Percentiles rank a stretch among this genome's conserved stretches.
Conservation (phyloP, 2,797 vertebrate species). For the Thamnophis elegans region DNA sequence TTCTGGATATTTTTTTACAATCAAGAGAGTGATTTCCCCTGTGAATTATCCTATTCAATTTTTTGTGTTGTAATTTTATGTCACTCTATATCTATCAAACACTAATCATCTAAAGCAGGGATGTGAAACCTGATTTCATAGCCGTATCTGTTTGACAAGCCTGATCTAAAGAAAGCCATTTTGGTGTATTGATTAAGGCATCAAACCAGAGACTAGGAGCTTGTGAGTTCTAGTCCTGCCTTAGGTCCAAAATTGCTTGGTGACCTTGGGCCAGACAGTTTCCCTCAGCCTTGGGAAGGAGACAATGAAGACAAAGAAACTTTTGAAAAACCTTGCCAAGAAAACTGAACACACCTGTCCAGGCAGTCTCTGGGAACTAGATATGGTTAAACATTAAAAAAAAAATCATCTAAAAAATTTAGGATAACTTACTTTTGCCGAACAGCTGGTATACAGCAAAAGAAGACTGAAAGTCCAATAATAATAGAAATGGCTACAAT, state of each 20-base stretch:
- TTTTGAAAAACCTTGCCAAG: not conserved
- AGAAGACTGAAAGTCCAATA: conserved; percentile 53
- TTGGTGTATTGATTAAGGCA: not conserved
- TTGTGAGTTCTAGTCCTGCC: not conserved
- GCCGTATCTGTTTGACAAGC: too few species aligned
- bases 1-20: not conserved
- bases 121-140: too few species aligned
- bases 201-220: not conserved
- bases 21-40: not conserved
- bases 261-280: not conserved
- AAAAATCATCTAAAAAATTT: not conserved
- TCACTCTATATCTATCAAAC: not conserved
- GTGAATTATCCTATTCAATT: not conserved
- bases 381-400: not conserved
- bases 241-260: not conserved
- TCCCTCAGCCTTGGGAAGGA: not conserved
- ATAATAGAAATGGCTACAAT: conserved; percentile 46
- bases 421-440: conserved; percentile 76
- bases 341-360: not conserved
- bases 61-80: fast-evolving
- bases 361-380: not conserved
- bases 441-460: conserved; percentile 65
- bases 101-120: not conserved
- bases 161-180: not conserved
- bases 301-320: not conserved